Evolutionary conservation across 2,888 invertebrate species (phyloP).

Genomic region (Lutraria lutraria): DNA sequence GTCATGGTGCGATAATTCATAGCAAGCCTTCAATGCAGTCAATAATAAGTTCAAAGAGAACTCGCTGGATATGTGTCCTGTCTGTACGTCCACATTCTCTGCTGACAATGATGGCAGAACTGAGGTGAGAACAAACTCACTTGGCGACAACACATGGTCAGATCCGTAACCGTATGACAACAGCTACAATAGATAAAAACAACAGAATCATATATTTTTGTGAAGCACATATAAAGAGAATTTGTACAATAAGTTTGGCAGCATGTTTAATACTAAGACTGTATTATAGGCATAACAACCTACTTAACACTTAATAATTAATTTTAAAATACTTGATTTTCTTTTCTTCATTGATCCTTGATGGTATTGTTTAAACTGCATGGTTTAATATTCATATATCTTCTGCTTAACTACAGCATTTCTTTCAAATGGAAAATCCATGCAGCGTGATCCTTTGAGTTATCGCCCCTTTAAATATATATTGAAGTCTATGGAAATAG

Average conservation of each 20-base stretch:
- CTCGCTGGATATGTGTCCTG: conserved; percentile 39
- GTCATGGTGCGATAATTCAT: conserved; percentile 52
- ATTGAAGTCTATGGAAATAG: too few relatives aligned
- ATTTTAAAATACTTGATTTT: not conserved
- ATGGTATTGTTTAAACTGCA: too few relatives aligned
- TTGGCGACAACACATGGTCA: conserved; percentile 35
- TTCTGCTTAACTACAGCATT: too few relatives aligned
- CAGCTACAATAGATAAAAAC: not conserved
- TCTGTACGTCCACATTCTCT: not conserved
- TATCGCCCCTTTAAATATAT: too few relatives aligned
- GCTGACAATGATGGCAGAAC: conserved; percentile 42
- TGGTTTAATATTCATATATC: too few relatives aligned
- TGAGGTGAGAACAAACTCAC: conserved; percentile 36
- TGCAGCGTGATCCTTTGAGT: too few relatives aligned
- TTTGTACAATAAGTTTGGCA: too few relatives aligned
- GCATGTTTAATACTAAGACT: too few relatives aligned
- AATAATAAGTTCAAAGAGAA: conserved; percentile 49
- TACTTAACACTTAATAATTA: not conserved
- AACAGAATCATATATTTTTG: not conserved
- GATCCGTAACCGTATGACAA: not conserved
- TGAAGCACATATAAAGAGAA: too few relatives aligned
- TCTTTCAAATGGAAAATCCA: too few relatives aligned
- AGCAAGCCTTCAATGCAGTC: conserved; percentile 36
- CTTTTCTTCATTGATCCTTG: too few relatives aligned
- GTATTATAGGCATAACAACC: not conserved